Evolutionary conservation across 2,113 vertebrate genomes (phyloP).

Genomic region (Melanerpes aurifrons): DNA sequence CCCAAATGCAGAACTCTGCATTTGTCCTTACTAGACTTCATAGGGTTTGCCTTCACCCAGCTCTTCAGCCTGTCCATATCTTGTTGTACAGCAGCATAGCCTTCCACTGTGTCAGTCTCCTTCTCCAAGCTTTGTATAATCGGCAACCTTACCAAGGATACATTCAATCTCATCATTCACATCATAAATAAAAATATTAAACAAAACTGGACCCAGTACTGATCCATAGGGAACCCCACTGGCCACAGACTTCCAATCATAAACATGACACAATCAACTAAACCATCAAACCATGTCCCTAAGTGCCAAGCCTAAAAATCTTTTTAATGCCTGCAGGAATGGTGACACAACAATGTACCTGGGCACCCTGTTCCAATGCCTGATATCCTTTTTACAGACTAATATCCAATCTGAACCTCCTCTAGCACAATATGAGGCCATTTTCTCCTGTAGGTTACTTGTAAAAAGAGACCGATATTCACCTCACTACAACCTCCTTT

Average conservation of each 20-base stretch:
- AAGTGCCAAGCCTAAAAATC: accelerated
- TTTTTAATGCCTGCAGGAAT: not conserved
- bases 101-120: no score
- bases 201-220: no score
- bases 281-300: not conserved
- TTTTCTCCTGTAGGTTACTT: not conserved
- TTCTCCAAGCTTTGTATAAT: no score
- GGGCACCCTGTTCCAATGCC: not conserved
- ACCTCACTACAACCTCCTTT: not conserved
- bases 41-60: no score
- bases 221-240: no score
- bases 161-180: no score
- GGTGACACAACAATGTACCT: not conserved
- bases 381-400: not conserved
- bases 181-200: no score
- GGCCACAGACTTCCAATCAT: not conserved
- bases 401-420: not conserved
- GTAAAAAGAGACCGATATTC: not conserved
- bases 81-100: no score
- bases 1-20: no score
- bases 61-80: no score
- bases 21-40: no score
- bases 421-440: not conserved
- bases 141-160: no score
- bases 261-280: not conserved